Base-by-base conservation (phyloP, 2,797 vertebrate species). In the Sciurus carolinensis region DNA sequence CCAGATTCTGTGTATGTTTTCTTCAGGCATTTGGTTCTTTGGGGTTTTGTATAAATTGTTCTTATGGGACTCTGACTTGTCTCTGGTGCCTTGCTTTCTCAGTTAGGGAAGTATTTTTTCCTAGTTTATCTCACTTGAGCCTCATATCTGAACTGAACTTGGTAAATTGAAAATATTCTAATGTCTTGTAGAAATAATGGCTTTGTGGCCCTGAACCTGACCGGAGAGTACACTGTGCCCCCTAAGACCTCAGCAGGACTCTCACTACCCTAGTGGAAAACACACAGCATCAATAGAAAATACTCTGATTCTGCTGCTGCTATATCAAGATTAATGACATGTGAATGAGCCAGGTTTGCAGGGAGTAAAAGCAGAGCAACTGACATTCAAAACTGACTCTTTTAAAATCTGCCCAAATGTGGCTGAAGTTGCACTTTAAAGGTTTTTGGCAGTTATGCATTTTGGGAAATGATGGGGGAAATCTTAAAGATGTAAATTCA, bases 121-220 rank as follows among this genome's bases (percentile, higher is more conserved):
- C 44, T 47, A 22, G n/a, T n/a, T 87, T 76, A 71, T 62, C 42
- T 92, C 47, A 26, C 3, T 92, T 71, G 26, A 88, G 72, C 92
- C 44, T 95, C 7, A 1, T 83, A 24, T 83, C n/a, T 76, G 30
- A 92, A 80, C 59, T 50, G 24, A 96, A 79, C 33, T 92, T 83
- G 57, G 66, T 59, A 77, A 26, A 76, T 66, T 67, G 69, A 83
- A 69, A 62, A 50, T 83, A 50, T 54, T 76, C 83, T 59, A 15
- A 64, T 36, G 15, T 28, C 24, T 80, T 87, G 30, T 90, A 36
- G 57, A 82, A 83, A 76, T 75, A 28, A 76, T 83, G 79, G 7
- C 22, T 57, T 20, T 50, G 22, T 52, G 62, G 39, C 66, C 44
- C 36, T 33, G 52, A 54, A 36, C 7, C 59, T 90, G 47, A 9